phyloP scores from a whole-genome alignment of 2,113 vertebrate genomes.

The Genyomyrus donnyi region DNA sequence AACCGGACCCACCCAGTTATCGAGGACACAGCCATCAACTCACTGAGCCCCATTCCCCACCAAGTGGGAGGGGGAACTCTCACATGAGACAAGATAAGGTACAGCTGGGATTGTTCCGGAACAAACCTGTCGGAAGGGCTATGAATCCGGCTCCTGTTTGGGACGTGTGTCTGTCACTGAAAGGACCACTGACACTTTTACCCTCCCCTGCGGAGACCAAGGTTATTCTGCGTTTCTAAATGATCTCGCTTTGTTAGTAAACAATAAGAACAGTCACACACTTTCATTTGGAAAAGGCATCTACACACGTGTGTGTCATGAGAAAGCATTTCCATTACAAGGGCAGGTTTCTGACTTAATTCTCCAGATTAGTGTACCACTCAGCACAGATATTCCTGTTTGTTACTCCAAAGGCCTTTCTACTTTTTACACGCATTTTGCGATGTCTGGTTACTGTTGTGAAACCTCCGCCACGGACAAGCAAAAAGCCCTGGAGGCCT shows the following conservation, averaged over 20 bases:
- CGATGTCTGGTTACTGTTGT: background rate
- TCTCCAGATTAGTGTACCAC: background rate
- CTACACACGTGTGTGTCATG: background rate
- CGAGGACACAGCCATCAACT: constrained; percentile 11
- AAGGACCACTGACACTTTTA: background rate
- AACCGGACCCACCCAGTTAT: constrained; percentile 12
- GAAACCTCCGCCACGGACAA: background rate
- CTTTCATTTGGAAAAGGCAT: background rate
- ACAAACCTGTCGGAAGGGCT: background rate
- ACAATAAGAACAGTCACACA: background rate
- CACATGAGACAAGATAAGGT: constrained; percentile 11
- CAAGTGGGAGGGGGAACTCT: constrained; percentile 12
- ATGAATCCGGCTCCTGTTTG: background rate
- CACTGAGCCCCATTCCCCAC: constrained; percentile 16
- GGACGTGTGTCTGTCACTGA: background rate
- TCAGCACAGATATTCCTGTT: background rate
- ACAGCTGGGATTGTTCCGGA: background rate
- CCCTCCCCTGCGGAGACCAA: background rate
- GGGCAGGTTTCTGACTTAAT: background rate
- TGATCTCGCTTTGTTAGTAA: background rate
- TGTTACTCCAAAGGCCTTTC: background rate
- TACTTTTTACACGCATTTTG: background rate
- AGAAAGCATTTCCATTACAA: background rate
- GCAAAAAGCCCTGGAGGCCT: background rate
- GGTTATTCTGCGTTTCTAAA: background rate